Evolutionary conservation across 2,797 vertebrate genomes (phyloP).

Genomic region (Oreonectes daqikongensis): DNA sequence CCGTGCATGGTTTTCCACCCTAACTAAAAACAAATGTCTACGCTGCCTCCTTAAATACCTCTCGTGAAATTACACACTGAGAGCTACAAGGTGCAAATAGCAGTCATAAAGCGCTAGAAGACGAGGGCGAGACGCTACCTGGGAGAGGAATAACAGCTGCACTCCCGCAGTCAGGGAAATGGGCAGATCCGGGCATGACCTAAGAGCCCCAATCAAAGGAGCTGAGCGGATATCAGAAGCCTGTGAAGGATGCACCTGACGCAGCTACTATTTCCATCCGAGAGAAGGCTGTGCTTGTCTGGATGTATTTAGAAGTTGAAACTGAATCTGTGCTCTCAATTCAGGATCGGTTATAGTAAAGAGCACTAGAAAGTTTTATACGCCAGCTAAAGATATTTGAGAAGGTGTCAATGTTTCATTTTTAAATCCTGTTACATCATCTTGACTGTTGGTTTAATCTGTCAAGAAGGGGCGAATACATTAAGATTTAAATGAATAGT

Average conservation of each 20-base stretch:
- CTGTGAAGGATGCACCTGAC: slow-evolving; percentile 71
- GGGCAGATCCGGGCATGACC: slow-evolving; percentile 74
- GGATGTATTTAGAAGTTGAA: slow-evolving; percentile 25
- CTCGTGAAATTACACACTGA: slow-evolving; percentile 77
- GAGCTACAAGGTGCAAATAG: slow-evolving; percentile 76
- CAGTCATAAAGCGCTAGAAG: slow-evolving; percentile 71
- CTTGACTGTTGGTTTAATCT: slow-evolving; percentile 5
- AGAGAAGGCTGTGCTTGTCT: slow-evolving; percentile 32
- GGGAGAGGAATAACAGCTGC: slow-evolving; percentile 80
- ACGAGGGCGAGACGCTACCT: slow-evolving; percentile 72
- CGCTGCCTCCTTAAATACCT: slow-evolving; percentile 65
- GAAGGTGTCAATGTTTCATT: slow-evolving; percentile 23
- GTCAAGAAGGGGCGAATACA: neutral
- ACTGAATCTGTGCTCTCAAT: neutral
- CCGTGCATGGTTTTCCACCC: slow-evolving; percentile 23
- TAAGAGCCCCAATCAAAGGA: slow-evolving; percentile 65
- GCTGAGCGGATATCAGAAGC: slow-evolving; percentile 66
- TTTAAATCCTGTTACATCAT: slow-evolving; percentile 33
- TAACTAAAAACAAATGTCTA: slow-evolving; percentile 61
- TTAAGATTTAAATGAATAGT: neutral
- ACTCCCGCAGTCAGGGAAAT: slow-evolving; percentile 65
- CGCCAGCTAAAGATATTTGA: slow-evolving; percentile 38
- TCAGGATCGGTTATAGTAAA: neutral
- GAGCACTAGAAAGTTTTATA: slow-evolving; percentile 16
- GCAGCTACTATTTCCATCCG: slow-evolving; percentile 18